phyloP scores from a whole-genome alignment of 2,797 vertebrate species.

The Clarias fuscus region DNA sequence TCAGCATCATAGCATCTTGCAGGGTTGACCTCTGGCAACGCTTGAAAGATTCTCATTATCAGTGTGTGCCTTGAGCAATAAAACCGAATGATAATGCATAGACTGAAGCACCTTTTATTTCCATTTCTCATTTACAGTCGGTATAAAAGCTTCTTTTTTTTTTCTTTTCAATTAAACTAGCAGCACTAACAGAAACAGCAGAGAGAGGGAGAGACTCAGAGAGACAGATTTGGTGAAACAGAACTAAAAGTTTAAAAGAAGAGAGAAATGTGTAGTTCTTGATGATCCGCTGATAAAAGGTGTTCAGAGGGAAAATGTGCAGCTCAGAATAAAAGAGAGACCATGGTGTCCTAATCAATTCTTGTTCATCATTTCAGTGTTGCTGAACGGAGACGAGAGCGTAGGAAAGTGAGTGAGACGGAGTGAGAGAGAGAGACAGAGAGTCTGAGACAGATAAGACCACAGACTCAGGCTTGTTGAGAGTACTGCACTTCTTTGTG shows the following conservation, averaged over 20 bases:
- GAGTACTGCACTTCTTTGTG: slow-evolving; percentile 43
- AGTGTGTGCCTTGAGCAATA: slow-evolving; percentile 23
- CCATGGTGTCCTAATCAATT: background rate
- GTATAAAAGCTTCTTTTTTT: background rate
- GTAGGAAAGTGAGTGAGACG: slow-evolving; percentile 52
- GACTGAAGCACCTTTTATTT: slow-evolving; percentile 20
- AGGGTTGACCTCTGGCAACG: slow-evolving; percentile 7
- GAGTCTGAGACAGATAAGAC: slow-evolving; percentile 38
- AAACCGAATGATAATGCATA: slow-evolving; percentile 20
- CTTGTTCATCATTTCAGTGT: slow-evolving; percentile 10
- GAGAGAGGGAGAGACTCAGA: background rate
- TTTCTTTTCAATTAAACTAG: background rate
- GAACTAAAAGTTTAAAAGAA: background rate
- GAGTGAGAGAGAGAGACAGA: slow-evolving; percentile 43
- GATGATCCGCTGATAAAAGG: slow-evolving; percentile 3
- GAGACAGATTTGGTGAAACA: slow-evolving; percentile 46
- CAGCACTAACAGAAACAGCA: background rate
- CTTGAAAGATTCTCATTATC: slow-evolving; percentile 30
- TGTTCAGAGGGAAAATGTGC: slow-evolving; percentile 15
- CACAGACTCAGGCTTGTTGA: slow-evolving; percentile 55
- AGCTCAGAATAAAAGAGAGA: background rate
- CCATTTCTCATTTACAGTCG: slow-evolving; percentile 20
- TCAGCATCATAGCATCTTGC: background rate
- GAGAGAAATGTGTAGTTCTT: background rate
- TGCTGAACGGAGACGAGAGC: slow-evolving; percentile 3